A percentile compares a stretch with the other conserved stretches of the same genome.
phyloP scores from a whole-genome alignment of 2,888 invertebrate species.

The Drosophila lutescens region DNA sequence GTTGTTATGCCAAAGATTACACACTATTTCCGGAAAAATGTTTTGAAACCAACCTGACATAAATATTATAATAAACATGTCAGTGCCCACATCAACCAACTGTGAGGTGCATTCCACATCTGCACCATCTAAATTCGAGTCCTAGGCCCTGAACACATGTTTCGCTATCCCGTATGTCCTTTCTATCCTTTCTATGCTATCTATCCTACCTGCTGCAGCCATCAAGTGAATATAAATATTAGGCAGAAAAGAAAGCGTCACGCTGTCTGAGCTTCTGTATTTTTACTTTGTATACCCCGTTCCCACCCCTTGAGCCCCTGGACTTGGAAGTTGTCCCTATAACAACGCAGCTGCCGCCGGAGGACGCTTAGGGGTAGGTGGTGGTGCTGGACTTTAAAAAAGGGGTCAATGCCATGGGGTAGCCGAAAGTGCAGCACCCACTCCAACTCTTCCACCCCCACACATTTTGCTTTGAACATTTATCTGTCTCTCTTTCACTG shows the following conservation, averaged over 20 bases:
- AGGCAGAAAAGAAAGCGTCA: constrained; percentile 50
- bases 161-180: background rate
- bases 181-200: background rate
- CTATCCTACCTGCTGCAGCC: constrained; percentile 20
- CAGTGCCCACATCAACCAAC: constrained; percentile 8
- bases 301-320: background rate
- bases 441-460: background rate
- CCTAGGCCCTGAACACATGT: constrained; percentile 20
- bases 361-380: constrained; percentile 30
- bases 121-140: constrained; percentile 3
- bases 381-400: constrained; percentile 9
- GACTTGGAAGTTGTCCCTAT: constrained; percentile 38
- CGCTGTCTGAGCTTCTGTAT: constrained; percentile 25
- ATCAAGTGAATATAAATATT: constrained; percentile 19
- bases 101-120: background rate
- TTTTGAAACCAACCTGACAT: background rate
- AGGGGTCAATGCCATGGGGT: constrained; percentile 49
- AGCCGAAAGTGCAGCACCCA: constrained; percentile 23
- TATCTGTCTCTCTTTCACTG: background rate
- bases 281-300: background rate
- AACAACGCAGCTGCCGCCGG: constrained; percentile 50
- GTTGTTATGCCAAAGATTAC: background rate
- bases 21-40: background rate
- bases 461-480: background rate
- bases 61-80: constrained; percentile 7